Evolutionary conservation across 2,113 vertebrate species (phyloP).

Genomic region (Myotis lucifugus): DNA sequence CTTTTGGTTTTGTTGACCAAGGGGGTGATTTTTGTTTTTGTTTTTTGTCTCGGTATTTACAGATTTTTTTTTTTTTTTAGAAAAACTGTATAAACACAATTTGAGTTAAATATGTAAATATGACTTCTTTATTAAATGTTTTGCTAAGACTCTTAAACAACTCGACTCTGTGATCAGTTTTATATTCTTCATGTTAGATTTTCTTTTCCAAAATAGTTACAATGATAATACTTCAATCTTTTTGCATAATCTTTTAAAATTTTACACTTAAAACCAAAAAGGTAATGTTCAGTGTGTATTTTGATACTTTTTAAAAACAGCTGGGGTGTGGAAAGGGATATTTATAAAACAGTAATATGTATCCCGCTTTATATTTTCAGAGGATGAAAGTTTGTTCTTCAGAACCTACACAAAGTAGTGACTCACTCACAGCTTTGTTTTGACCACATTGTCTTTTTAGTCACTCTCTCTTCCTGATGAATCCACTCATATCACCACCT

Average conservation of each 20-base stretch:
- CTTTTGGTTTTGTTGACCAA: neutral
- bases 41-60: neutral
- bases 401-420: neutral
- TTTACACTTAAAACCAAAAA: slow-evolving; percentile 9
- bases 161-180: neutral
- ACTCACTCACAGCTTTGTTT: neutral
- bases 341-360: neutral
- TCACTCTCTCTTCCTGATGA: neutral
- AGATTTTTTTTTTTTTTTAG: neutral
- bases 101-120: slow-evolving; percentile 49
- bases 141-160: neutral
- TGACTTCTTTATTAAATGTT: slow-evolving; percentile 20
- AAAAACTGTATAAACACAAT: neutral
- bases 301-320: neutral
- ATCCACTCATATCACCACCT: neutral
- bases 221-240: neutral
- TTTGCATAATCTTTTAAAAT: neutral
- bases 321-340: neutral
- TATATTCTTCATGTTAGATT: slow-evolving; percentile 16
- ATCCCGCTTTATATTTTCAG: neutral
- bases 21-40: neutral
- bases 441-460: neutral
- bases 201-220: slow-evolving; percentile 19
- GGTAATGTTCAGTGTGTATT: neutral
- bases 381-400: slow-evolving; percentile 33